Conservation (phyloP, 1,140 invertebrate species). For the Hyphantria cunea region DNA sequence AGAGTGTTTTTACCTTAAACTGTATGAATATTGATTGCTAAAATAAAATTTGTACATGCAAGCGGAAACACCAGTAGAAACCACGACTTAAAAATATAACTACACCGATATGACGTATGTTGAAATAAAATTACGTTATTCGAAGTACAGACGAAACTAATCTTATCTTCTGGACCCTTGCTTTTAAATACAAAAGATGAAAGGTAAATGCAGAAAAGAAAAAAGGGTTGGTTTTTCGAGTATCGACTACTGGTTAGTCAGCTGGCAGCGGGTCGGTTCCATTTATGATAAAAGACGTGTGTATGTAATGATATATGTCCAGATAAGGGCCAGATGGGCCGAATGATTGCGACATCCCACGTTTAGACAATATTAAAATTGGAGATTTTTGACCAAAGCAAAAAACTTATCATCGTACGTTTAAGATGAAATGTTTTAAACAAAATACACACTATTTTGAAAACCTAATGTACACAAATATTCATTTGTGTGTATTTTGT, state of each 20-base stretch:
- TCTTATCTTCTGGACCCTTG: not conserved
- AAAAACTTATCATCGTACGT: too few relatives aligned
- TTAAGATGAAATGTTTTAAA: too few relatives aligned
- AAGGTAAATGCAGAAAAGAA: not conserved
- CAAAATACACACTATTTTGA: too few relatives aligned
- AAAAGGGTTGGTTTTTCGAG: not conserved
- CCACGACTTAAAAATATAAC: too few relatives aligned
- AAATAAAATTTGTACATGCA: too few relatives aligned
- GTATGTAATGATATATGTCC: not conserved
- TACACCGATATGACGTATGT: too few relatives aligned
- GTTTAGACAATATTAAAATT: slow-evolving; percentile 14
- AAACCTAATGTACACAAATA: too few relatives aligned
- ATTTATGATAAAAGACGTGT: not conserved
- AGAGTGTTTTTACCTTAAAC: too few relatives aligned
- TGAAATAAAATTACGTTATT: not conserved
- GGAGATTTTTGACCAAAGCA: not conserved
- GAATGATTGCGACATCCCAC: slow-evolving; percentile 13
- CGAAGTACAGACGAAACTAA: not conserved
- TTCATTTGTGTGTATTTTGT: too few relatives aligned
- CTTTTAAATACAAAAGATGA: not conserved
- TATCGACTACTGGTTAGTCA: not conserved
- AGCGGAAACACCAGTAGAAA: too few relatives aligned
- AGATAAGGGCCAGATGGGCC: slow-evolving; percentile 6
- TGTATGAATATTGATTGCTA: too few relatives aligned
- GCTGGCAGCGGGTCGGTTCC: not conserved